Evolutionary conservation across 2,113 vertebrate species (phyloP).

Genomic region (Archocentrus centrarchus): DNA sequence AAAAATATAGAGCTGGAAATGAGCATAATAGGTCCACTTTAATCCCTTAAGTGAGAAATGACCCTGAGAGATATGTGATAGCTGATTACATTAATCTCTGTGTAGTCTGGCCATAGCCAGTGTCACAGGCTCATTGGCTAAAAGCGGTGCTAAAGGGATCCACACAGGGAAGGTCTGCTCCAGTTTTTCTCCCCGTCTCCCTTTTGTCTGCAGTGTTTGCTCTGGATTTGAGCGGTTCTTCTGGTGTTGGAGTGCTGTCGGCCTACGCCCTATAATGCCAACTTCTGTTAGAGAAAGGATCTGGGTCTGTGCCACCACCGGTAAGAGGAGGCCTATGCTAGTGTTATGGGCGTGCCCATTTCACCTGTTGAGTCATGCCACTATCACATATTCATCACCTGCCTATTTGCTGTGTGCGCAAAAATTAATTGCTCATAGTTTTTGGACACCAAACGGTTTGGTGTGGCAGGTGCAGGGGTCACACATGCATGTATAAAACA

Average conservation of each 20-base stretch:
- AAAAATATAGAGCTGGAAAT: background rate
- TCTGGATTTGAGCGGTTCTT: slow-evolving; percentile 66
- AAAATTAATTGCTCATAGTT: background rate
- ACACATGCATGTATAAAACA: background rate
- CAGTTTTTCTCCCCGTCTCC: slow-evolving; percentile 52
- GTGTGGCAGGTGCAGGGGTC: slow-evolving; percentile 9
- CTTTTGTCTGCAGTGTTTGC: slow-evolving; percentile 73
- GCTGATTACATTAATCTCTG: background rate
- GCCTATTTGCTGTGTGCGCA: slow-evolving; percentile 9
- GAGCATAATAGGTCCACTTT: background rate
- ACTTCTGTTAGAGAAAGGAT: slow-evolving; percentile 33
- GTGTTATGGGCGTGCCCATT: slow-evolving; percentile 57
- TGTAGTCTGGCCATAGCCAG: background rate
- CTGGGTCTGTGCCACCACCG: slow-evolving; percentile 39
- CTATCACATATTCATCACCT: slow-evolving; percentile 32
- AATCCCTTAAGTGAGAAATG: background rate
- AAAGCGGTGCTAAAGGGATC: slow-evolving; percentile 37
- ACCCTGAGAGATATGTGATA: background rate
- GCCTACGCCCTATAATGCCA: slow-evolving; percentile 65
- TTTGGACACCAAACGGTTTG: background rate
- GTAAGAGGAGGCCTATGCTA: slow-evolving; percentile 21
- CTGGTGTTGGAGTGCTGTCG: slow-evolving; percentile 45
- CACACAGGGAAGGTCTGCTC: slow-evolving; percentile 58
- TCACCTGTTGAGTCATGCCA: slow-evolving; percentile 72
- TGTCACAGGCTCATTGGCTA: slow-evolving; percentile 12